Evolutionary conservation across 1,140 invertebrate genomes (phyloP).

Genomic region (Lepidurus packardi): DNA sequence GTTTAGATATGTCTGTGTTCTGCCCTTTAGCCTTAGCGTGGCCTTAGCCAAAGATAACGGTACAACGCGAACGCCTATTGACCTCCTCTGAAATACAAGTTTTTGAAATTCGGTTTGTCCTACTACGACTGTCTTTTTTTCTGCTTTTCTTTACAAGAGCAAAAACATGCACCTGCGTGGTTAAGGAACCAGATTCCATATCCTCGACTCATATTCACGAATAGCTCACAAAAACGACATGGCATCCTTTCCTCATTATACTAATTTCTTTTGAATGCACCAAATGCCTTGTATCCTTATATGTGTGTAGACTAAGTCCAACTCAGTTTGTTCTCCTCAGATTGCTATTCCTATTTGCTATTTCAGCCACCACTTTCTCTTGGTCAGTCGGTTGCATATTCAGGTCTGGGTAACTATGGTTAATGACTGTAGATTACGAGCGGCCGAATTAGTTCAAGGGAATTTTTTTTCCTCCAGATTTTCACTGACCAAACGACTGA

Average conservation of each 20-base stretch:
- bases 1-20: not conserved
- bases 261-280: too few species aligned
- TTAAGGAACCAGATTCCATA: too few species aligned
- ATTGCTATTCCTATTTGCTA: not conserved
- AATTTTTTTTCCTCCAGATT: not conserved
- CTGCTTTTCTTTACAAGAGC: too few species aligned
- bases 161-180: too few species aligned
- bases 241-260: too few species aligned
- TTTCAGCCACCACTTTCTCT: not conserved
- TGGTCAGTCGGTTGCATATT: constrained; percentile 26
- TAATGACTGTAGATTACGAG: not conserved
- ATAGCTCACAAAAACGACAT: too few species aligned
- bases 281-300: too few species aligned
- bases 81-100: not conserved
- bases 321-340: not conserved
- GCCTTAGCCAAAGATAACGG: not conserved
- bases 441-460: not conserved
- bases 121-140: not conserved
- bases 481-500: not conserved
- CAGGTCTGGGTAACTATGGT: not conserved
- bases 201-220: too few species aligned
- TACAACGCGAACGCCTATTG: not conserved
- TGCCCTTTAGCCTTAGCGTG: not conserved
- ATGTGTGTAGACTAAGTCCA: not conserved
- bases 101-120: not conserved